Evolutionary conservation across 2,888 invertebrate genomes (phyloP).

Genomic region (Cerceris ruficornis): DNA sequence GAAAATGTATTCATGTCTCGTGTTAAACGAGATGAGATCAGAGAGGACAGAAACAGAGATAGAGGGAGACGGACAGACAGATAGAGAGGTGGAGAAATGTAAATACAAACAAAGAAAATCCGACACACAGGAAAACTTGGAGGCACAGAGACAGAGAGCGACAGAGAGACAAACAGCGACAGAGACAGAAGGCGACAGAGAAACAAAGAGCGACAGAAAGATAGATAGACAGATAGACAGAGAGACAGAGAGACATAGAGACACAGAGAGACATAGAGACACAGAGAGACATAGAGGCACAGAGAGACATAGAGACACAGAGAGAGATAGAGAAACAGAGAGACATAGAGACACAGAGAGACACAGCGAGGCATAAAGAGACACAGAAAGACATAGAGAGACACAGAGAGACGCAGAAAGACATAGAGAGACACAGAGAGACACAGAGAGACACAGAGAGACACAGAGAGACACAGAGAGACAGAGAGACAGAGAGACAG

Average conservation of each 20-base stretch:
- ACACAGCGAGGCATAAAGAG: no score
- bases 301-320: no score
- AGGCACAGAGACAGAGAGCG: background rate
- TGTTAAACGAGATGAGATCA: background rate
- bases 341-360: no score
- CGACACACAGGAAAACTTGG: background rate
- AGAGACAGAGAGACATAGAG: background rate
- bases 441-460: no score
- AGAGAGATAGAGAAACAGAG: no score
- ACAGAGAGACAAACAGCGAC: background rate
- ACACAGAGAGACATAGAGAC: no score
- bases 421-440: no score
- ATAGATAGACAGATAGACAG: background rate
- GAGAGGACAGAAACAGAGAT: background rate
- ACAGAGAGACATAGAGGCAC: no score
- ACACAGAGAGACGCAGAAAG: no score
- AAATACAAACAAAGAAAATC: background rate
- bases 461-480: no score
- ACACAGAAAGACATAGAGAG: no score
- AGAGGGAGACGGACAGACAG: background rate
- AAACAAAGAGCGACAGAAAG: background rate
- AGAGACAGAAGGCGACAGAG: background rate
- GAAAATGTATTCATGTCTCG: conserved; percentile 8
- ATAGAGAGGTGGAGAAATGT: background rate
- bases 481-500: no score